Percentiles rank a stretch among this genome's conserved stretches.
phyloP scores from a whole-genome alignment of 2,113 vertebrate species.

The Lophius piscatorius region DNA sequence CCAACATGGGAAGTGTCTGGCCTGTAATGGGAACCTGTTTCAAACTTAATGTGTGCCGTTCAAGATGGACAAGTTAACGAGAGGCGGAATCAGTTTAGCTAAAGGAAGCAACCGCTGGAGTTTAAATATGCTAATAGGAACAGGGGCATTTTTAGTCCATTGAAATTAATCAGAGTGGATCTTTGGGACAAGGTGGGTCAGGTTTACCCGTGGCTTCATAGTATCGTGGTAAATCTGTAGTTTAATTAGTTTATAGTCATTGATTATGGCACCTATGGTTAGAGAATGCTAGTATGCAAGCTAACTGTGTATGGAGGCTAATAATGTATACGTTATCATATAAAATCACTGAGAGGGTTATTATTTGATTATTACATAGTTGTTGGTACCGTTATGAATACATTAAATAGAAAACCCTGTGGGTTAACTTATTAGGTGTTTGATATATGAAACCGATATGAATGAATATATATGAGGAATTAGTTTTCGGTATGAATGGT shows the following conservation, averaged over 20 bases:
- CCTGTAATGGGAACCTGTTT: not conserved
- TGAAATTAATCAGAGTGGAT: not conserved
- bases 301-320: not conserved
- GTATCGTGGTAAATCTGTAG: not conserved
- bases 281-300: not conserved
- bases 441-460: not conserved
- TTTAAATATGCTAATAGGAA: not conserved
- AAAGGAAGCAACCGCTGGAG: not conserved
- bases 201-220: not conserved
- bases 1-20: not conserved
- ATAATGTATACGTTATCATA: slow-evolving; percentile 1
- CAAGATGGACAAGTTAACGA: not conserved
- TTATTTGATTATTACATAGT: slow-evolving; percentile 23
- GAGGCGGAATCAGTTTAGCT: not conserved
- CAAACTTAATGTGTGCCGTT: not conserved
- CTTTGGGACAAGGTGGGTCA: not conserved
- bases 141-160: not conserved
- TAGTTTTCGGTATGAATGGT: not conserved
- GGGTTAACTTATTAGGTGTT: slow-evolving; percentile 7
- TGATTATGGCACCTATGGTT: slow-evolving; percentile 13
- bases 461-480: not conserved
- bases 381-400: slow-evolving; percentile 7
- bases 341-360: slow-evolving; percentile 5
- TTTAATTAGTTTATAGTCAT: slow-evolving; percentile 12
- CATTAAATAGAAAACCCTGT: not conserved